Base-by-base conservation (phyloP, 2,113 vertebrate species). In the Artemisiospiza belli region DNA sequence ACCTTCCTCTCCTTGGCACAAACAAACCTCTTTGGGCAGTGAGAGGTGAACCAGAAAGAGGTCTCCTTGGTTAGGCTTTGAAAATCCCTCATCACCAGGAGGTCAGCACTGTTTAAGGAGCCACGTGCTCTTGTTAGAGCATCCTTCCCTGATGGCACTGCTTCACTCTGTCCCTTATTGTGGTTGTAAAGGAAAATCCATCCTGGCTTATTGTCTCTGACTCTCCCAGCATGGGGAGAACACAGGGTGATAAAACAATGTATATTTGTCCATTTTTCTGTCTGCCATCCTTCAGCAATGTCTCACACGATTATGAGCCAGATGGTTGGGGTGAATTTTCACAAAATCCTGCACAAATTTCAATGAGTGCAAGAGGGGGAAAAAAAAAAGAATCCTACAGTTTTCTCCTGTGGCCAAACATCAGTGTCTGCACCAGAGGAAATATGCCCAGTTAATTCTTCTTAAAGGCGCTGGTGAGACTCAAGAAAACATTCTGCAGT, bases 381-480 rank as follows among this genome's bases (percentile, higher is more conserved):
- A 10, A 1, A 0, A 0, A 18, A 47, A 64, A 41, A 54, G 25
- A 49, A 47, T 35, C 35, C 24, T 52, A 18, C 5, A 7, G 23
- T 74, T 90, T 90, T 78, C 80, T 92, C 90, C 73, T 61, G 61
- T 82, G 91, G 54, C n/a, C 73, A 89, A 96, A 68, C 62, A 91
- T 90, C 83, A 90, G 31, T 46, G 69, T 35, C 80, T 94, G 52
- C 73, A 93, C 37, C 64, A 87, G 69, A 67, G 92, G 69, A 81
- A 92, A 93, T 82, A 78, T 69, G 68, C 22, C 61, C 61, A 77
- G 68, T 83, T 95, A 90, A 92, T 96, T 89, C 61, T 84, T 84
- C 88, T 54, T 84, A 93, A 87, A 77, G 69, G 54, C 46, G 54
- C 28, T 88, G 61, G 80, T 86, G 88, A 96, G 93, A 87, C 66